phyloP scores from a whole-genome alignment of 2,113 vertebrate species.

The Capricornis sumatraensis region DNA sequence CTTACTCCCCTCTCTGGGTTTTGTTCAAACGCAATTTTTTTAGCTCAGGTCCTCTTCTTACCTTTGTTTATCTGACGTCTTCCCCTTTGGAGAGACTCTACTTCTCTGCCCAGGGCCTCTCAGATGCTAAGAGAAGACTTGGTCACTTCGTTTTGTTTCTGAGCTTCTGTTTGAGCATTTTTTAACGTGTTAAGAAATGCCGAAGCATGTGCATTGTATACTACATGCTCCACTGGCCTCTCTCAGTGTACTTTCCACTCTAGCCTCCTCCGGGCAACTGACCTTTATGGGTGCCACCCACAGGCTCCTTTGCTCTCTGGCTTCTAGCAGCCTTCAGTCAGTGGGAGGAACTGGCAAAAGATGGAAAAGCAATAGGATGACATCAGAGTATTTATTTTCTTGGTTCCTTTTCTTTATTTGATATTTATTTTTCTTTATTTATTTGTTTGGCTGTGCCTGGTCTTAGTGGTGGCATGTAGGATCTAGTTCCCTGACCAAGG shows the following conservation, averaged over 20 bases:
- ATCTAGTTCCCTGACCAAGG: not conserved
- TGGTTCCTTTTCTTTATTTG: not conserved
- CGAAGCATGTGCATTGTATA: not conserved
- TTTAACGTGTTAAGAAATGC: not conserved
- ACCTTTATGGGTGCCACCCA: not conserved
- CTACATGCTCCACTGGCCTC: not conserved
- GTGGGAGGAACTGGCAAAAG: not conserved
- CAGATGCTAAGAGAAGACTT: not conserved
- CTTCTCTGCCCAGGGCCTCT: not conserved
- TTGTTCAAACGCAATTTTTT: not conserved
- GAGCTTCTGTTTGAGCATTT: not conserved
- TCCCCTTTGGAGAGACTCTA: not conserved
- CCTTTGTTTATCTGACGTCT: not conserved
- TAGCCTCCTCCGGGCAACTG: not conserved
- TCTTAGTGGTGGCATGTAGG: not conserved
- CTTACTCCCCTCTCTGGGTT: not conserved
- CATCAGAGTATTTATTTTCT: not conserved
- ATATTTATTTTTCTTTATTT: not conserved
- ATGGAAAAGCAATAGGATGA: not conserved
- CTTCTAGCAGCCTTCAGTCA: not conserved
- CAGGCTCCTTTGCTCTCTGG: not conserved
- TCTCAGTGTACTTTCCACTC: not conserved
- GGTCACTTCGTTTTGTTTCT: not conserved
- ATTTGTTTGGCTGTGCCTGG: not conserved
- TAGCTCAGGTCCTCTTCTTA: not conserved